These are phyloP conservation scores for Acleris literana DNA, from an alignment of 2,888 invertebrate genomes.

Conservation along the genomic window DNA sequence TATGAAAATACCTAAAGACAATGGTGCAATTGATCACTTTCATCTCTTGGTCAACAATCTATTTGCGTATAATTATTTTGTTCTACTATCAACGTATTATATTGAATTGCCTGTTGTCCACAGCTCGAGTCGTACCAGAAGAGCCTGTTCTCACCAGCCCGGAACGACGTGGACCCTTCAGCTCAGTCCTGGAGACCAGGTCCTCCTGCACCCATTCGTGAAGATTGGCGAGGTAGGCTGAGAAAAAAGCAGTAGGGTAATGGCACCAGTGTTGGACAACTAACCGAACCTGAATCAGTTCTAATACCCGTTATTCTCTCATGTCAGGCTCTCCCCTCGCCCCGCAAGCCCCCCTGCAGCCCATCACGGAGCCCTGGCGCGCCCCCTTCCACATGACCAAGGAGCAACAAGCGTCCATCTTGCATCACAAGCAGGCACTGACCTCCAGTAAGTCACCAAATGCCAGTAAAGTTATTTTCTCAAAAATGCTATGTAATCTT, in stretches of 20 bases:
- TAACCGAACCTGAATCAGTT: no score
- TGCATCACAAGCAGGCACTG: constrained; percentile 86
- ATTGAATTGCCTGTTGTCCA: constrained; percentile 9
- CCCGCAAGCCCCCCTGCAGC: constrained; percentile 30
- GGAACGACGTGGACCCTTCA: constrained; percentile 49
- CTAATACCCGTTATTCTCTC: background rate
- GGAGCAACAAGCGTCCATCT: constrained; percentile 74
- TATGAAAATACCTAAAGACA: no score
- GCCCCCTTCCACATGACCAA: constrained; percentile 54
- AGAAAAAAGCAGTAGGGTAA: no score
- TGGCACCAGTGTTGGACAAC: no score
- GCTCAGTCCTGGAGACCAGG: constrained; percentile 54
- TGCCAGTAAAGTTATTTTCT: no score
- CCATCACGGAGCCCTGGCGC: constrained; percentile 63
- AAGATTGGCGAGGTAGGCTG: constrained; percentile 55
- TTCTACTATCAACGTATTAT: no score
- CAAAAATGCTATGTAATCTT: no score
- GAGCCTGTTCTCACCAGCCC: constrained; percentile 60
- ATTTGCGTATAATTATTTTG: no score
- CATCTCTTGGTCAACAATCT: no score
- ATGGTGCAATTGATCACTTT: no score
- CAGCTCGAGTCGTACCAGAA: constrained; percentile 58
- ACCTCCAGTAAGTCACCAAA: constrained; percentile 68
- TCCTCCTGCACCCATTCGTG: constrained; percentile 48
- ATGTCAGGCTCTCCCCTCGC: constrained; percentile 13